Evolutionary conservation across 2,888 invertebrate species (phyloP), one percentile per base, ranked within the genome.

Genomic region (Drosophila pseudotalamancana): DNA sequence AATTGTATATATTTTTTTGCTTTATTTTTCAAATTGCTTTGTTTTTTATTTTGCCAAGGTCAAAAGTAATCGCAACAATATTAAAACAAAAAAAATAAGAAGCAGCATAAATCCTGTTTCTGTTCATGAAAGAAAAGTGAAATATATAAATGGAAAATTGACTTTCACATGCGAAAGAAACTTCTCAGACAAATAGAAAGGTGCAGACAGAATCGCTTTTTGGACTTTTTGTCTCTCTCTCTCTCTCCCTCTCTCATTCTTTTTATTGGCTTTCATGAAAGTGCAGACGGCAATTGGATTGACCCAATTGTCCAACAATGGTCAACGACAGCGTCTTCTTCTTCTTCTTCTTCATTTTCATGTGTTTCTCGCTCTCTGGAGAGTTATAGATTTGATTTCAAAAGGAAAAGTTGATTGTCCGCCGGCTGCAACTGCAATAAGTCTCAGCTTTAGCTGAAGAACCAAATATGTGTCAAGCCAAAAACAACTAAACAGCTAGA

Each of bases 321-420:
- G 72, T 19, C 66, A 56, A 18, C 37, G 31, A 31, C 43, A 40
- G 43, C 42, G 18, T 37, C 23, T 14, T 31, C 61, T 31, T 27
- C 48, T 48, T n/a, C 45, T 8, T 25, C 9, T 43, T 16, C 40
- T 37, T 16, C 40, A 23, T 16, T n/a, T n/a, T n/a, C n/a, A n/a
- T n/a, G n/a, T n/a, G n/a, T 19, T 29, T 14, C 32, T 6, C 6
- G 11, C 37, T 39, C 45, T 49, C 32, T 40, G 35, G 8, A 31
- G 42, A 53, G 54, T 61, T 68, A 61, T 62, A 63, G 53, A 78
- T 85, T 80, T 82, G 69, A 59, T 86, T 83, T 72, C 56, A 77
- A 86, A 74, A 86, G 84, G 86, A 81, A 81, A 86, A 86, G 81
- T 86, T 86, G 86, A 81, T 83, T 80, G 81, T 76, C 83, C 83